Conservation (phyloP, 2,888 invertebrate genomes). For the Mesochorus sp. region DNA sequence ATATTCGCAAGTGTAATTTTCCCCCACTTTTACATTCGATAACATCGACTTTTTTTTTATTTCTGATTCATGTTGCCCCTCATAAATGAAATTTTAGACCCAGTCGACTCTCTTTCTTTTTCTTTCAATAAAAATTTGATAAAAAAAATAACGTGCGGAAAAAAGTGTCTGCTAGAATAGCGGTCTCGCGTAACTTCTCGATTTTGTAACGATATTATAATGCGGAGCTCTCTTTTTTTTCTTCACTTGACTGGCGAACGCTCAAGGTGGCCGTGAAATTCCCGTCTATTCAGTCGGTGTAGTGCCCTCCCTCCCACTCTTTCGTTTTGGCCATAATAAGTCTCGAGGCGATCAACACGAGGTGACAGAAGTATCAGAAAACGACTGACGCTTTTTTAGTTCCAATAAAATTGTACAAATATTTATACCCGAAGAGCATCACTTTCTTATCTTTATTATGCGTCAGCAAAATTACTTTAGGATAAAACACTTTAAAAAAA, state of each 20-base stretch:
- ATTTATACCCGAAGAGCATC: too few relatives aligned
- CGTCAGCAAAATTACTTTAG: too few relatives aligned
- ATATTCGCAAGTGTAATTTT: not conserved
- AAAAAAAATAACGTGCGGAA: not conserved
- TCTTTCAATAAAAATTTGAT: not conserved
- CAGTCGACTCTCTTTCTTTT: not conserved
- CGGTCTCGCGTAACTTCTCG: slow-evolving; percentile 49
- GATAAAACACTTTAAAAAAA: too few relatives aligned
- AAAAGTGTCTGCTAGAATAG: too few relatives aligned
- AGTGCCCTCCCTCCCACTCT: too few relatives aligned
- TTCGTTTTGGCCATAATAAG: not conserved
- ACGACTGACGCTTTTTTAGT: too few relatives aligned
- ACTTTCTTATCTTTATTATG: too few relatives aligned
- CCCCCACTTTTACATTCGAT: not conserved
- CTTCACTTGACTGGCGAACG: not conserved
- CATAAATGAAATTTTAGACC: not conserved
- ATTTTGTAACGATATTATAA: slow-evolving; percentile 59
- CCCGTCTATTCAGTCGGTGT: not conserved
- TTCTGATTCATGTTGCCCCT: not conserved
- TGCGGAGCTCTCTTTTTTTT: not conserved
- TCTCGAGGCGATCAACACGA: not conserved
- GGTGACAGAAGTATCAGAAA: too few relatives aligned
- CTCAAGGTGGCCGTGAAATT: slow-evolving; percentile 36
- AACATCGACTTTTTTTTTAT: not conserved
- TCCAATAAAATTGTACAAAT: too few relatives aligned